phyloP scores from a whole-genome alignment of 2,113 vertebrate species.

The Misgurnus mizolepis region DNA sequence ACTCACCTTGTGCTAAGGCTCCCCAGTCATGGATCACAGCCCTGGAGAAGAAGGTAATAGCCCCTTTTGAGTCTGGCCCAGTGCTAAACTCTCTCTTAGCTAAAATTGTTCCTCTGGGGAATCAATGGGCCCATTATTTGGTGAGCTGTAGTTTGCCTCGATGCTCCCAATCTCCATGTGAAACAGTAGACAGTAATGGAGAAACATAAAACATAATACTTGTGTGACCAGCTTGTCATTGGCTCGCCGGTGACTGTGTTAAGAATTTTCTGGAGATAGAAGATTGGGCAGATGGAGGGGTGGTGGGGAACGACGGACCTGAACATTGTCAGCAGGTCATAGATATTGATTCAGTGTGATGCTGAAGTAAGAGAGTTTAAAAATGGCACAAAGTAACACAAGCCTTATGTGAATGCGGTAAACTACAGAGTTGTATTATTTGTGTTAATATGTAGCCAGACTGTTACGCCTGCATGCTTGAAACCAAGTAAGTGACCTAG shows the following conservation, averaged over 20 bases:
- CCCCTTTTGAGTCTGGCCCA: conserved; percentile 70
- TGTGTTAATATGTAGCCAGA: neutral
- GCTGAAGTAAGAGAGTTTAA: neutral
- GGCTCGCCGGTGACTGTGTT: conserved; percentile 72
- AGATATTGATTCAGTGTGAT: conserved; percentile 5
- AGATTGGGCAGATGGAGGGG: conserved; percentile 61
- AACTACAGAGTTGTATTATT: neutral
- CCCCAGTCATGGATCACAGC: conserved; percentile 80
- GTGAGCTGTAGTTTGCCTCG: conserved; percentile 75
- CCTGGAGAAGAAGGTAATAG: conserved; percentile 79
- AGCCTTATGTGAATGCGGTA: conserved; percentile 1
- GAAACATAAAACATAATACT: conserved; percentile 85
- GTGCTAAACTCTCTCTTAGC: conserved; percentile 78
- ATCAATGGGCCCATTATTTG: conserved; percentile 83
- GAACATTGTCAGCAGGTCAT: conserved; percentile 38
- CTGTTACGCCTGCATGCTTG: neutral
- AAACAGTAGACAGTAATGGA: conserved; percentile 82
- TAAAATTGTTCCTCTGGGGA: conserved; percentile 81
- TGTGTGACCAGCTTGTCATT: conserved; percentile 83
- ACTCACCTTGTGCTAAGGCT: conserved; percentile 74
- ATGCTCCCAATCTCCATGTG: conserved; percentile 78
- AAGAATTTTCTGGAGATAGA: conserved; percentile 75
- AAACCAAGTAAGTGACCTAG: neutral
- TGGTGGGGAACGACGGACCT: conserved; percentile 57
- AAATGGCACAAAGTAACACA: neutral